Base-by-base conservation (phyloP, 2,113 vertebrate species). In the Tachysurus vachellii region DNA sequence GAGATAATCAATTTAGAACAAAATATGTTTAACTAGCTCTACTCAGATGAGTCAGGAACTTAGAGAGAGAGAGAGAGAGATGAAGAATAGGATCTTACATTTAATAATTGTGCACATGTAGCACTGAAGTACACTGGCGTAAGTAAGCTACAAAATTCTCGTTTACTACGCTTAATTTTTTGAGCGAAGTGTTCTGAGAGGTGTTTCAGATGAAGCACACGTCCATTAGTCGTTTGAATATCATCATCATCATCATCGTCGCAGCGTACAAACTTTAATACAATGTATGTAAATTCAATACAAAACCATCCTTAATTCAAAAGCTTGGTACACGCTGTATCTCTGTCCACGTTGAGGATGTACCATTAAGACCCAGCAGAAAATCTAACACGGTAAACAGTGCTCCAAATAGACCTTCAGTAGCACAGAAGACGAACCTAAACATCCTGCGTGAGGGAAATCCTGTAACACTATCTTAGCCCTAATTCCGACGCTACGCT, bases 391-490 rank as follows among this genome's bases (percentile, higher is more conserved):
- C 31, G 2, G 28, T 80, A 12, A 80, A 59, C 53, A 12, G 11
- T 6, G 8, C 54, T 59, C 79, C 28, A 12, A 59, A 59, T 3
- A 36, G 31, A 31, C 17, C 28, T 23, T 8, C 3, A 31, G 77
- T 13, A 53, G 36, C 50, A 4, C 50, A 54, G 53, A 31, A 84
- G 28, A 71, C 66, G 8, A 54, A 28, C 28, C 53, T 61, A n/a
- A 84, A 88, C n/a, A 61, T 57, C 50, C 50, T 73, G 82, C 64
- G 36, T 66, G 62, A 86, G 68, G 80, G 50, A 77, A 79, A 84
- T 82, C 76, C 75, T 57, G 88, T 87, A 89, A 89, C 81, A 47
- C 61, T 80, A 89, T 73, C 80, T 76, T 79, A 61, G 54, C 66
- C 80, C 54, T 82, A 84, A 80, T 84, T 89, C 73, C 54, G 76